Evolutionary conservation across 2,797 vertebrate genomes (phyloP), one percentile per base, ranked within the genome.

Genomic region (Macropus fuliginosus): DNA sequence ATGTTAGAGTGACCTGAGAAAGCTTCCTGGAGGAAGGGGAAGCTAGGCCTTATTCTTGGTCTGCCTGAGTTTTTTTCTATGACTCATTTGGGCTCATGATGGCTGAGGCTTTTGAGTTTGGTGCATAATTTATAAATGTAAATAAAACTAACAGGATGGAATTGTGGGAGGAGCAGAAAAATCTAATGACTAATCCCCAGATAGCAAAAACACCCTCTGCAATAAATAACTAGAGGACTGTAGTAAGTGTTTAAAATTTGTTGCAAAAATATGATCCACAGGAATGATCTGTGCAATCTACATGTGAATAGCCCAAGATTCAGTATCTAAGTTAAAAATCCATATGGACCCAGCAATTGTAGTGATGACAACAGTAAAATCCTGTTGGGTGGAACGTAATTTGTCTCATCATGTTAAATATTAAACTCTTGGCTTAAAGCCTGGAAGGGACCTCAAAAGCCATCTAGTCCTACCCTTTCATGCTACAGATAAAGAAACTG

Each of bases 301-400:
- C 90, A 92, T 92, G 56, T 55, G 24, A 93, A 92, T 89, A 95
- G 56, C 91, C 93, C 92, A 94, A 50, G 10, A n/a, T 87, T 91
- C 96, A 89, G 96, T 81, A 94, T 95, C 94, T 91, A 96, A 98
- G 90, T 52, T 94, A 93, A 96, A 93, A 95, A 94, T 94, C 91
- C 46, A 90, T 95, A 94, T 87, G 87, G 27, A 87, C n/a, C 46
- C 46, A 31, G 28, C 94, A 93, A 96, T 97, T 93, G 55, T 40
- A 87, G 21, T 66, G 94, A 28, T 95, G 94, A 74, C 59, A 59
- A 93, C 31, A 24, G 92, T 92, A 89, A 27, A 59, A 0, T 97
- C 95, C 91, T 90, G 10, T n/a, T 94, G 21, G 93, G 62, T 92
- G 59, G 91, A 93, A 28, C 3, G n/a, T 95, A 92, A 92, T 40